A percentile compares a stretch with the other conserved stretches of the same genome.
phyloP scores from a whole-genome alignment of 1,140 invertebrate genomes.

The Bombus sylvicola region DNA sequence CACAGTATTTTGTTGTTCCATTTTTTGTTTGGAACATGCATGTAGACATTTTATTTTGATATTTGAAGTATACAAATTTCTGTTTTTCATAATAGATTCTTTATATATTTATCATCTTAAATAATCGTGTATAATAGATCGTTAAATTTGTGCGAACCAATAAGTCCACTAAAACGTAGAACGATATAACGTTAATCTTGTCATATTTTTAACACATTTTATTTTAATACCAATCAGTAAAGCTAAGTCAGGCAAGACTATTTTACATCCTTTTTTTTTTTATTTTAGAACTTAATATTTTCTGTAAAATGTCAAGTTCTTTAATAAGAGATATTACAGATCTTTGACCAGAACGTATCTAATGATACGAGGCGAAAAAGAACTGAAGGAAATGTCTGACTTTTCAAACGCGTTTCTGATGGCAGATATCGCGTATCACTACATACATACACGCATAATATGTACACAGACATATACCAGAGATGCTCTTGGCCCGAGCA shows the following conservation, averaged over 20 bases:
- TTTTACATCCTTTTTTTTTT: background rate
- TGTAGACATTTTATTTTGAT: too few relatives aligned
- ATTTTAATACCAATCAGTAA: background rate
- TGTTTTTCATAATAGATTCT: too few relatives aligned
- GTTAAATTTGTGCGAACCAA: background rate
- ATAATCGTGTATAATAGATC: too few relatives aligned
- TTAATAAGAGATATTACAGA: background rate
- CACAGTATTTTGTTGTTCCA: background rate
- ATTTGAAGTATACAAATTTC: too few relatives aligned
- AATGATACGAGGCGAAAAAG: conserved; percentile 5
- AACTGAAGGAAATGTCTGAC: conserved; percentile 49
- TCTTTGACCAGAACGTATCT: background rate
- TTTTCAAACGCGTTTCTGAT: conserved; percentile 62
- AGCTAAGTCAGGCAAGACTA: background rate
- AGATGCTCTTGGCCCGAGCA: conserved; percentile 66
- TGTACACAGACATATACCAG: conserved; percentile 46
- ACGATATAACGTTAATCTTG: background rate
- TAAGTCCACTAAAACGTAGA: too few relatives aligned
- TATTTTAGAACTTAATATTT: background rate
- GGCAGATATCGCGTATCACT: conserved; percentile 58
- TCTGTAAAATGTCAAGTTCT: background rate
- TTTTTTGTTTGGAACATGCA: too few relatives aligned
- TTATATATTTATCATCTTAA: too few relatives aligned
- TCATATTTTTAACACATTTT: background rate
- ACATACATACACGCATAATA: conserved; percentile 19